phyloP scores from a whole-genome alignment of 1,140 invertebrate genomes.

The Drosophila lacteicornis region DNA sequence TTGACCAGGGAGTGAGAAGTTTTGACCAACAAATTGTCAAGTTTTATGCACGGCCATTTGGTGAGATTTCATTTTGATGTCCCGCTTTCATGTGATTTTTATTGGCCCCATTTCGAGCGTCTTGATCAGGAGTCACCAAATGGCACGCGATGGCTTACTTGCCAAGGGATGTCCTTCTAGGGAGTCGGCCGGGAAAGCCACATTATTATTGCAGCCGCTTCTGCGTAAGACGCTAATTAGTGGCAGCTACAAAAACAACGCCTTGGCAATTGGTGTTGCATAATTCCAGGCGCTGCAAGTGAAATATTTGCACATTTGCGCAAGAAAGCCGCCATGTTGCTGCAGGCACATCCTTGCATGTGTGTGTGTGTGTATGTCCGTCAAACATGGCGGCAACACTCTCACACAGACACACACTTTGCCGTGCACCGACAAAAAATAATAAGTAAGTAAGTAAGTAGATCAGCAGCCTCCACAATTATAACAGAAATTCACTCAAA shows the following conservation, averaged over 20 bases:
- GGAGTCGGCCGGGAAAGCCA: not conserved
- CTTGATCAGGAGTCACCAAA: constrained; percentile 23
- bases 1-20: constrained; percentile 60
- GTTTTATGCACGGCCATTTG: constrained; percentile 57
- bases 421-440: not conserved
- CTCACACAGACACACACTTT: not conserved
- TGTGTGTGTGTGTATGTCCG: constrained; percentile 20
- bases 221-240: constrained; percentile 53
- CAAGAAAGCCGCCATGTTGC: constrained; percentile 36
- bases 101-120: constrained; percentile 26
- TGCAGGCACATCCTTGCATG: constrained; percentile 2
- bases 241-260: constrained; percentile 35
- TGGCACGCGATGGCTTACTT: constrained; percentile 1
- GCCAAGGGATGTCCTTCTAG: not conserved
- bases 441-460: not conserved
- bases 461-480: too few species aligned
- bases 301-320: constrained; percentile 64
- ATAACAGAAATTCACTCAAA: too few species aligned
- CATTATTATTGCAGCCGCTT: constrained; percentile 36
- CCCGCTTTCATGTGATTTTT: constrained; percentile 49
- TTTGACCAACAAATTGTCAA: constrained; percentile 65
- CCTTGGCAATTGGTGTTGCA: constrained; percentile 37
- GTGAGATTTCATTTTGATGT: constrained; percentile 54
- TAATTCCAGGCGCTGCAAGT: constrained; percentile 36
- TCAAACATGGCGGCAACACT: constrained; percentile 14